These are phyloP conservation scores for Thunnus thynnus DNA, from an alignment of 2,113 vertebrate species.

Conservation along the genomic window DNA sequence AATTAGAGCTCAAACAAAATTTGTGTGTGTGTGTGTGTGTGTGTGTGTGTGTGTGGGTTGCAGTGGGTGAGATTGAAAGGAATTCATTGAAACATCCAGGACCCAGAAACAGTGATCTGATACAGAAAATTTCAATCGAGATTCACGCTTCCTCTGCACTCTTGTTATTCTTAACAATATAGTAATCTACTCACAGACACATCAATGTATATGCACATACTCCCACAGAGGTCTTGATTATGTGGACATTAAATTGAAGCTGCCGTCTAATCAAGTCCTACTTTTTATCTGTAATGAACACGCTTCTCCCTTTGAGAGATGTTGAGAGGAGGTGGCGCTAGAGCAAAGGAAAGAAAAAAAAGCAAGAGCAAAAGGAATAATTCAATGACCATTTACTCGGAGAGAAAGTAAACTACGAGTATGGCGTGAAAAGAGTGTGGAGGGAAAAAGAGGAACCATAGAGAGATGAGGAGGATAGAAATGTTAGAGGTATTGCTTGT, in stretches of 20 bases:
- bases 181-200: not conserved
- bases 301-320: not conserved
- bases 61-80: not conserved
- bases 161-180: slow-evolving; percentile 6
- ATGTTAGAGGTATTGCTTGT: too few relatives aligned
- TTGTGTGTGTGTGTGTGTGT: too few relatives aligned
- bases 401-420: not conserved
- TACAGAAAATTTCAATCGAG: not conserved
- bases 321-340: not conserved
- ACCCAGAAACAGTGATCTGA: not conserved
- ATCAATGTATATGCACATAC: not conserved
- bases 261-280: slow-evolving; percentile 9
- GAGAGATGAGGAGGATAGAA: slow-evolving; percentile 20
- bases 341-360: not conserved
- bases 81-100: not conserved
- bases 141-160: slow-evolving; percentile 2
- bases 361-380: not conserved
- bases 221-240: not conserved
- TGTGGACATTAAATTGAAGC: not conserved
- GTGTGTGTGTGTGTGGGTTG: not conserved
- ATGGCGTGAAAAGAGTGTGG: not conserved
- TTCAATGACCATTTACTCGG: not conserved
- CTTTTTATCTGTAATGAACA: not conserved
- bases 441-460: slow-evolving; percentile 8
- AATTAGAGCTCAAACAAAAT: too few relatives aligned